phyloP scores from a whole-genome alignment of 1,140 invertebrate genomes.

The Pseudomyrmex flavicornis region DNA sequence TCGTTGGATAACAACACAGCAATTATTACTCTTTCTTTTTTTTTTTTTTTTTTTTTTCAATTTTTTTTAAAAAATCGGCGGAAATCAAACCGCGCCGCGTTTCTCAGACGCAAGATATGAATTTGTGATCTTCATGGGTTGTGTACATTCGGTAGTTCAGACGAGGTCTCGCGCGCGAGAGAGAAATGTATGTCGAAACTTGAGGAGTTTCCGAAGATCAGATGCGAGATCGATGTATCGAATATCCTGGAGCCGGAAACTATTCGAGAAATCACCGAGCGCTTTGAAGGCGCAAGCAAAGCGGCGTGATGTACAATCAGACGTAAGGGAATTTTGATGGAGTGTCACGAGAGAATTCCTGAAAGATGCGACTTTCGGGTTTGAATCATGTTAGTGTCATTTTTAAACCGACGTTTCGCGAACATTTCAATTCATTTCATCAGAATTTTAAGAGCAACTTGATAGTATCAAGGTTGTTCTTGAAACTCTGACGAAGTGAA shows the following conservation, averaged over 20 bases:
- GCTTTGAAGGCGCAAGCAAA: not conserved
- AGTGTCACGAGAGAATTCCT: no score
- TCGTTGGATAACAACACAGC: not conserved
- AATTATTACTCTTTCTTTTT: slow-evolving; percentile 24
- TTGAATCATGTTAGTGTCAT: no score
- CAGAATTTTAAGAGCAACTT: no score
- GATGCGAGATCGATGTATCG: not conserved
- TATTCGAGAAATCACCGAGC: slow-evolving; percentile 12
- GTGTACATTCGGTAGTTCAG: not conserved
- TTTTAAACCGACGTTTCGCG: no score
- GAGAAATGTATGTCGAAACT: not conserved
- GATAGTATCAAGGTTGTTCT: no score
- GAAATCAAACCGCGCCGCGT: not conserved
- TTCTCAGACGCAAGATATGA: not conserved
- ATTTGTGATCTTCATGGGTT: not conserved
- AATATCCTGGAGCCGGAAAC: not conserved
- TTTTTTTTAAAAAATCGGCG: not conserved
- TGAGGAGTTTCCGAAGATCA: not conserved
- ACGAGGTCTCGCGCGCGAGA: not conserved
- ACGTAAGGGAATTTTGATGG: slow-evolving; percentile 1
- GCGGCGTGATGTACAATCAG: not conserved
- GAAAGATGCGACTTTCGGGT: no score
- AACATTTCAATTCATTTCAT: no score
- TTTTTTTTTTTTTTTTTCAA: slow-evolving; percentile 6
- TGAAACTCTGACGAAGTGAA: no score